Conservation (phyloP, 2,888 invertebrate species). For the Drosophila anomelani region DNA sequence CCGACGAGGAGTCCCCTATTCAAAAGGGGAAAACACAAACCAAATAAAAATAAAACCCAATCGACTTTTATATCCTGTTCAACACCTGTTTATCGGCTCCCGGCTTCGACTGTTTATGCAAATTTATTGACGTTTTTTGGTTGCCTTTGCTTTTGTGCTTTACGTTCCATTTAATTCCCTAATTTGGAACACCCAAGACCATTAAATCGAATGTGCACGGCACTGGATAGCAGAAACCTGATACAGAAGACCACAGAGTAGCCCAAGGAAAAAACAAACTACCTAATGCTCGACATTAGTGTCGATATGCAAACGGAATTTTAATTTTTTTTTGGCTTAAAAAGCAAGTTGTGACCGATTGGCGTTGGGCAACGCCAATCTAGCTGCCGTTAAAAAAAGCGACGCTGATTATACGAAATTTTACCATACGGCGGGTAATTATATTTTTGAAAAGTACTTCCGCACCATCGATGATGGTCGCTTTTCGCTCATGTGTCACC, state of each 20-base stretch:
- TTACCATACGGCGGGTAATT: conserved; percentile 7
- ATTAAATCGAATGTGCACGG: conserved; percentile 63
- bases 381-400: conserved; percentile 36
- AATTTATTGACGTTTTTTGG: conserved; percentile 45
- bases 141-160: conserved; percentile 45
- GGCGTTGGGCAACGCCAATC: conserved; percentile 36
- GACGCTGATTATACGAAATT: conserved; percentile 26
- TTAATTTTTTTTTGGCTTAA: conserved; percentile 61
- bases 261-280: conserved; percentile 35
- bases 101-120: conserved; percentile 57
- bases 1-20: not conserved
- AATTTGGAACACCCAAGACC: conserved; percentile 72
- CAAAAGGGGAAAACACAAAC: not conserved
- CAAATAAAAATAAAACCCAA: conserved; percentile 33
- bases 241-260: conserved; percentile 16
- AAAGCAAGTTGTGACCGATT: conserved; percentile 63
- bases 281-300: conserved; percentile 75
- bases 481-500: conserved; percentile 38
- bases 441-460: conserved; percentile 5
- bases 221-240: conserved; percentile 45
- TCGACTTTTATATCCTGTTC: conserved; percentile 73
- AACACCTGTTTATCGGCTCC: conserved; percentile 68
- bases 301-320: conserved; percentile 61
- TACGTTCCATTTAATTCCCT: conserved; percentile 68
- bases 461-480: not conserved